Evolutionary conservation across 2,888 invertebrate genomes (phyloP), one percentile per base, ranked within the genome.

Genomic region (Diaprepes abbreviatus): DNA sequence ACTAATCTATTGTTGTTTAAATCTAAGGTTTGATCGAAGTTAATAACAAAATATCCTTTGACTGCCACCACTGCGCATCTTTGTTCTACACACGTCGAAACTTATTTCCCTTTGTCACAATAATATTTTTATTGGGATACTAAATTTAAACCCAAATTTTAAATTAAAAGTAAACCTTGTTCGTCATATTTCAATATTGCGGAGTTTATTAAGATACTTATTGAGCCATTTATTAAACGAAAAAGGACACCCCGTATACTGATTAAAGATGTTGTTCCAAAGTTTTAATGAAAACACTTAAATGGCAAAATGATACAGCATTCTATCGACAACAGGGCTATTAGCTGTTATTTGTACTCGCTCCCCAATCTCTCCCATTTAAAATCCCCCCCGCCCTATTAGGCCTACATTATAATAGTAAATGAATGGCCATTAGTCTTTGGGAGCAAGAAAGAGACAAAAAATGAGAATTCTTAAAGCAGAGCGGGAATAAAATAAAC

Each of bases 371-470:
- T 19, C 64, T 55, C 69, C 64, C 33, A 55, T 36, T 70, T 66
- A 9, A 54, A 59, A 31, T 21, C 52, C 50, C 48, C 55, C 48
- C 48, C 38, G 66, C 36, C 57, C 66, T 70, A 70, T 70, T 66
- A 70, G 60, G 58, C 62, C 38, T 62, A 38, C 58, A 70, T 70
- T 70, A 70, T 66, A 66, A 70, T 70, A 66, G 70, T 62, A 70
- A 70, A 70, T 70, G 70, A 57, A 62, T 62, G 57, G 60, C 66
- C 62, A 70, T 70, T 70, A 66, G 62, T 70, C 70, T 70, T 59
- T 57, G 21, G 60, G 33, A 24, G 38, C 17, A 28, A 33, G 19
- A 66, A 14, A 36, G 50, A 59, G 48, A 58, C 50, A 68, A 68
- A 62, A 66, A 68, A 63, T 28, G 1, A 2, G 3, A 50, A 16